Base-by-base conservation (phyloP, 1,140 invertebrate genomes). In the Eumaeus atala region DNA sequence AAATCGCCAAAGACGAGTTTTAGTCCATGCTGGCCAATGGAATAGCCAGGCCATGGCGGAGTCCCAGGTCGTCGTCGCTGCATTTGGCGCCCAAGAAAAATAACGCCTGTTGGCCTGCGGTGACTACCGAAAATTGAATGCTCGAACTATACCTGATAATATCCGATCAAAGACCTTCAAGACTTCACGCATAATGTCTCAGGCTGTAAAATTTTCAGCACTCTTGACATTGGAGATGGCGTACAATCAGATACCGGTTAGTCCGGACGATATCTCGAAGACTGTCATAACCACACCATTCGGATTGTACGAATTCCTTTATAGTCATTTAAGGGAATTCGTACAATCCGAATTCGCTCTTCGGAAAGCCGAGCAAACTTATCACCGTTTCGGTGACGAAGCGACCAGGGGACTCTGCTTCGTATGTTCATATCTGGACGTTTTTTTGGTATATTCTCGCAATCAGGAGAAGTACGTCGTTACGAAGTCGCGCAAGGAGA, bases 141-240 rank as follows among this genome's bases (percentile, higher is more conserved):
- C 36, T 11, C 36, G 36, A n/a, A 38, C 36, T n/a, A n/a, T 38
- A n/a, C 36, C 36, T 38, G 36, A 38, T n/a, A 38, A n/a, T 38
- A 38, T 38, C 36, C 36, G 36, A 38, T 38, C 12, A 38, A 38
- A n/a, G 10, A 38, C 12, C 11, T 38, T 38, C 36, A 38, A 38
- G 36, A 38, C 12, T 38, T 38, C 9, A n/a, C 36, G 11, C 12
- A 38, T 38, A 9, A 38, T 11, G 12, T 38, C 12, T 10, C 36
- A 10, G 36, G 36, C 3, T 38, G 36, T 11, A 38, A 38, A n/a
- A n/a, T 38, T 3, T 38, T 38, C 12, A 38, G 36, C 36, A 11
- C 10, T 38, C 1, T 38, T 5, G 36, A 38, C 10, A 10, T 38
- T 38, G 36, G 12, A 38, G 12, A 38, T n/a, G 12, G 36, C 36